Conservation (phyloP, 2,888 invertebrate species). For the Nephrocerus scutellatus region DNA sequence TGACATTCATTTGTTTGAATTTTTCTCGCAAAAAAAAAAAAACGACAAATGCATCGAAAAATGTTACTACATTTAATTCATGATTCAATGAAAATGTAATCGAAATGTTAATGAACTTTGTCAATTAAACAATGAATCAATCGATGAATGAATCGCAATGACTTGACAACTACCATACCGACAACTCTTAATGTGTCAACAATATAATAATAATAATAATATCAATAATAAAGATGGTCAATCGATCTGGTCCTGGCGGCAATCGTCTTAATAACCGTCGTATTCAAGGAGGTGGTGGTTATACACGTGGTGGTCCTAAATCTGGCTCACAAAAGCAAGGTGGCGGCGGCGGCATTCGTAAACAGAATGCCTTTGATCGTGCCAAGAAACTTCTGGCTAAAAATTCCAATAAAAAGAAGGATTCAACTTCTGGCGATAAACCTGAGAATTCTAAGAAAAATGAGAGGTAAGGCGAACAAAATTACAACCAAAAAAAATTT, state of each 20-base stretch:
- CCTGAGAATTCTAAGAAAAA: conserved; percentile 38
- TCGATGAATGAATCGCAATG: too few relatives aligned
- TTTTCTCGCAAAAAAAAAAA: conserved; percentile 9
- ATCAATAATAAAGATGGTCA: conserved; percentile 43
- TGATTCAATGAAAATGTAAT: too few relatives aligned
- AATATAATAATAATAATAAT: conserved; percentile 3
- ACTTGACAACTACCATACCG: too few relatives aligned
- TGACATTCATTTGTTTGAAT: too few relatives aligned
- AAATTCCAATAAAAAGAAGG: conserved; percentile 50
- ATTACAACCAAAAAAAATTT: conserved; percentile 26
- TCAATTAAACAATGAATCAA: too few relatives aligned
- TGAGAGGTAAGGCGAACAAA: conserved; percentile 49
- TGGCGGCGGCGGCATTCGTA: conserved; percentile 47
- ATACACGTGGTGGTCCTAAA: conserved; percentile 46
- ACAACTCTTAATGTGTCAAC: too few relatives aligned
- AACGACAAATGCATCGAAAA: conserved; percentile 8
- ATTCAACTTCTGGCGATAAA: conserved; percentile 48
- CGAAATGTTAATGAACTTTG: too few relatives aligned
- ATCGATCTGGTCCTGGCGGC: conserved; percentile 39
- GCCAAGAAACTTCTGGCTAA: conserved; percentile 50
- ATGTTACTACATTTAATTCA: too few relatives aligned
- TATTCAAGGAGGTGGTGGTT: conserved; percentile 46
- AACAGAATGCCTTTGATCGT: conserved; percentile 50
- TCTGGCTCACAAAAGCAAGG: conserved; percentile 42
- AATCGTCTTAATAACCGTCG: conserved; percentile 40